phyloP scores from a whole-genome alignment of 64 coral and sea anemone species.

The Dendrophyllia cribrosa region DNA sequence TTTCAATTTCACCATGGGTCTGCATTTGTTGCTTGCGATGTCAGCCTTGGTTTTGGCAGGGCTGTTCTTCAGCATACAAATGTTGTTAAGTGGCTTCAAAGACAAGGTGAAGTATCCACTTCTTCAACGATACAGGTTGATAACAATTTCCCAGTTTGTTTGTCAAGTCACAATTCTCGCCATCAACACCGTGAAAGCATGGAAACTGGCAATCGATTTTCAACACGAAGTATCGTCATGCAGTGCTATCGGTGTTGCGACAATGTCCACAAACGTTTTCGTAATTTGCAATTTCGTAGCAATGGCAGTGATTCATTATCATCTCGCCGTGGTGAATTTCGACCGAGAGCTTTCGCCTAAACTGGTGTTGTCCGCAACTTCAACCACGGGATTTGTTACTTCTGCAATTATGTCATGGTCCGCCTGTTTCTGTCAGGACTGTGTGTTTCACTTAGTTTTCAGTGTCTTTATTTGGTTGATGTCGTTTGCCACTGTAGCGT shows the following conservation, averaged over 20 bases:
- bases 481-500: no score
- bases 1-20: no score
- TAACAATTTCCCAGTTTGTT: neutral
- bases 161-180: neutral
- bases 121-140: neutral
- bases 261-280: neutral
- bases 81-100: neutral
- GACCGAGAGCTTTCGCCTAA: neutral
- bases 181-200: neutral
- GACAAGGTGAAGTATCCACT: neutral
- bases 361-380: neutral
- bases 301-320: neutral
- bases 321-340: neutral
- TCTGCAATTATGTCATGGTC: neutral
- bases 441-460: neutral
- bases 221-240: neutral
- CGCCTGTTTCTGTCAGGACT: neutral
- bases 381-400: neutral
- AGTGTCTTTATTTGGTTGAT: neutral
- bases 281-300: neutral
- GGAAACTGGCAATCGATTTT: neutral
- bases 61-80: no score
- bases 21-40: no score
- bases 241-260: neutral
- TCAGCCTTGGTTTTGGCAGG: no score